These are phyloP conservation scores for Callaeas wilsoni DNA, from an alignment of 2,113 vertebrate species.

Conservation along the genomic window DNA sequence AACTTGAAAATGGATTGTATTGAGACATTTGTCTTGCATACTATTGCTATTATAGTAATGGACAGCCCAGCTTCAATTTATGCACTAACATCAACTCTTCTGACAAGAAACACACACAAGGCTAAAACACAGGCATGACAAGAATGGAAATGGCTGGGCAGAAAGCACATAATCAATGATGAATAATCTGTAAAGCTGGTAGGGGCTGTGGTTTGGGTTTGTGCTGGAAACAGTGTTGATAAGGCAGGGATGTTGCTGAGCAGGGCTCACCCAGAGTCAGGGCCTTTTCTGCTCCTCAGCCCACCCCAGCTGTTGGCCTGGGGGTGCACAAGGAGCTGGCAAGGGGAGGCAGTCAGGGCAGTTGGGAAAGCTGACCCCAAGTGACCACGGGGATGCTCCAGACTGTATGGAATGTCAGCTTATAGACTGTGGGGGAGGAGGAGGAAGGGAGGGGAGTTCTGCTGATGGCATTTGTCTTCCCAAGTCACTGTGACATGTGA, in stretches of 20 bases:
- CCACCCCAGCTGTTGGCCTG: not conserved
- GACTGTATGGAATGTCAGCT: not conserved
- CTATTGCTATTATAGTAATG: not conserved
- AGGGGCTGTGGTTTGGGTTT: not conserved
- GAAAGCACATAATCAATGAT: not conserved
- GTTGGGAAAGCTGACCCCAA: not conserved
- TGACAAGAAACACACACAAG: not conserved
- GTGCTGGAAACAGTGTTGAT: not conserved
- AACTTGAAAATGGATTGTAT: not conserved
- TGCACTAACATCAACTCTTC: not conserved
- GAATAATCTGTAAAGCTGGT: not conserved
- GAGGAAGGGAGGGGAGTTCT: rapidly evolving
- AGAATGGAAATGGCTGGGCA: not conserved
- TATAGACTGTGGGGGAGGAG: not conserved
- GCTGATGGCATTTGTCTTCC: not conserved
- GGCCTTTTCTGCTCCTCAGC: not conserved
- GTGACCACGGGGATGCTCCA: not conserved
- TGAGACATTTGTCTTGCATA: not conserved
- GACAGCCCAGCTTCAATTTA: not conserved
- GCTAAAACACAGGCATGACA: not conserved
- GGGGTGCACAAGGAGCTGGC: not conserved
- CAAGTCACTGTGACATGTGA: not conserved
- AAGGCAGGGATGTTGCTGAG: not conserved
- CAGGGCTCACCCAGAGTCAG: not conserved
- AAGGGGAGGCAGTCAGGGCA: not conserved